Conservation (phyloP, 2,797 vertebrate species). For the Todus mexicanus region DNA sequence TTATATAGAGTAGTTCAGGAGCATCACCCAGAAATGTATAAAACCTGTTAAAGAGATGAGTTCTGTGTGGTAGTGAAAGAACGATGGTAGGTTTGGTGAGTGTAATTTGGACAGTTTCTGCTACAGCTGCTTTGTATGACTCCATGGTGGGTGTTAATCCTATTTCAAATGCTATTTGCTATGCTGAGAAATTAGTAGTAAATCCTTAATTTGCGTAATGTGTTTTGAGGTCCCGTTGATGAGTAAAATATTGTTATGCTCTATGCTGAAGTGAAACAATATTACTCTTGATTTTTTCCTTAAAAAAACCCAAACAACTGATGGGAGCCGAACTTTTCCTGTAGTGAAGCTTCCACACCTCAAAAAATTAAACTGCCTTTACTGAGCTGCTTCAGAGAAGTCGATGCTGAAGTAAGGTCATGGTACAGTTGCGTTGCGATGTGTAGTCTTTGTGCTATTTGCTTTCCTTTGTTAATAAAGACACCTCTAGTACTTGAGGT, state of each 20-base stretch:
- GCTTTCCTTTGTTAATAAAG: background rate
- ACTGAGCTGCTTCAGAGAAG: background rate
- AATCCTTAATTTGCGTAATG: background rate
- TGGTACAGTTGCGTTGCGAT: fast-evolving
- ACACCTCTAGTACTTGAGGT: background rate
- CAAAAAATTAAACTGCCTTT: background rate
- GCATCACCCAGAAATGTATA: background rate
- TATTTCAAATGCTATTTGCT: background rate
- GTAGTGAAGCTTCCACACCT: background rate
- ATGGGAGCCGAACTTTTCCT: background rate
- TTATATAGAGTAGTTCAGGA: background rate
- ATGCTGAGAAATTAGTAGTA: background rate
- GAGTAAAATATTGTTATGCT: background rate
- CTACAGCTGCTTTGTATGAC: background rate
- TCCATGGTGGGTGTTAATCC: background rate
- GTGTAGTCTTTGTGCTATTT: background rate
- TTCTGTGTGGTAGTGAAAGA: background rate
- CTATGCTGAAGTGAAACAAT: background rate
- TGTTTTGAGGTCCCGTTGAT: background rate
- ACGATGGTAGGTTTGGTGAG: background rate
- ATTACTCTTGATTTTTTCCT: background rate
- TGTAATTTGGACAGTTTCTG: background rate
- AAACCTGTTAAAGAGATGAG: background rate
- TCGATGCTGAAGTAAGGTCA: background rate
- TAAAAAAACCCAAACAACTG: background rate